phyloP scores from a whole-genome alignment of 2,113 vertebrate genomes.

The Pelobates fuscus region DNA sequence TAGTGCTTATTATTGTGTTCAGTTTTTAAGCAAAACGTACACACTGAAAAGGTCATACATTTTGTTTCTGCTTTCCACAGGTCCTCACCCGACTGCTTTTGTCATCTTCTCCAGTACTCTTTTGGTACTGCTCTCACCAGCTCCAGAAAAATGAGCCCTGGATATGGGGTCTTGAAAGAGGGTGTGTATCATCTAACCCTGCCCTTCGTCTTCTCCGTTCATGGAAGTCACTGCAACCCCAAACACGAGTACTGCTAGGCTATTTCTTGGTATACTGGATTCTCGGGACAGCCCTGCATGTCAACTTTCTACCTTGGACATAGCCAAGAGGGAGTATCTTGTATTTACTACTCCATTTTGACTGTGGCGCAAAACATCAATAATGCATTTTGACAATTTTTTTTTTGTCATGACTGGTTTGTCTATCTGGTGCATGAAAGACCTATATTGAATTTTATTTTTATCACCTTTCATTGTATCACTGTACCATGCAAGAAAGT shows the following conservation, averaged over 20 bases:
- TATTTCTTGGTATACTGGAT: constrained; percentile 91
- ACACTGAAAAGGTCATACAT: too few relatives aligned
- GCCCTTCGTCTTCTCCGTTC: constrained; percentile 72
- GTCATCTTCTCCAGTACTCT: constrained; percentile 86
- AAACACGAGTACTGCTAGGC: constrained; percentile 78
- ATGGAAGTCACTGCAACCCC: constrained; percentile 66
- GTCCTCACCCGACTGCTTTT: constrained; percentile 92
- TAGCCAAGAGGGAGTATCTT: constrained; percentile 59
- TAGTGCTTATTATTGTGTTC: not conserved
- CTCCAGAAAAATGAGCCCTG: constrained; percentile 80
- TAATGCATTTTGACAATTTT: too few relatives aligned
- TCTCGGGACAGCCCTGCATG: constrained; percentile 88
- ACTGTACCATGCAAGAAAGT: too few relatives aligned
- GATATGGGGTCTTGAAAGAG: constrained; percentile 52
- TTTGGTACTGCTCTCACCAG: constrained; percentile 89
- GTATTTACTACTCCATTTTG: too few relatives aligned
- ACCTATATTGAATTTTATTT: too few relatives aligned
- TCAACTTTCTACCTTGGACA: constrained; percentile 94
- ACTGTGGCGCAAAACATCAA: too few relatives aligned
- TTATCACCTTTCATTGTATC: too few relatives aligned
- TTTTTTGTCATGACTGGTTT: too few relatives aligned
- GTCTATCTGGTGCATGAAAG: too few relatives aligned
- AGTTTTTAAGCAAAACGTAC: not conserved
- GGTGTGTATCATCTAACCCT: constrained; percentile 67
- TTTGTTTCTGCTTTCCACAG: constrained; percentile 59